Conservation (phyloP, 2,888 invertebrate species). For the Macrophya alboannulata region DNA sequence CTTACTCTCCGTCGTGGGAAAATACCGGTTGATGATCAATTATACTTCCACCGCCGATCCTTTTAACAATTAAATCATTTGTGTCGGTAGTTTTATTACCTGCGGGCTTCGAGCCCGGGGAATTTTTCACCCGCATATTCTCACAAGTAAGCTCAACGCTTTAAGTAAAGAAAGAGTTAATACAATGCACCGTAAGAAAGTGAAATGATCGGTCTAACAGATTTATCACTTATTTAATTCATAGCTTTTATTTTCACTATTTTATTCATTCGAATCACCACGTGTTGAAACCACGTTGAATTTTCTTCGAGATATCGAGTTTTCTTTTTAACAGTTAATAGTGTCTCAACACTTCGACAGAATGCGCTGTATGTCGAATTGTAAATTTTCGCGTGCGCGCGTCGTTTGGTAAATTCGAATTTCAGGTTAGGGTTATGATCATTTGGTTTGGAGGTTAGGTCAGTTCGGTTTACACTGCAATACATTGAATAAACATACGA, state of each 20-base stretch:
- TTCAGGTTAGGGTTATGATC: background rate
- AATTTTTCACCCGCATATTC: slow-evolving; percentile 31
- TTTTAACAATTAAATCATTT: slow-evolving; percentile 80
- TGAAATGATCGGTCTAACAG: background rate
- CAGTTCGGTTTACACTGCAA: background rate
- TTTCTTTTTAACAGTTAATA: background rate
- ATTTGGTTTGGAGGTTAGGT: too few species aligned
- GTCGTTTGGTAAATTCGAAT: background rate
- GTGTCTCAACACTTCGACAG: background rate
- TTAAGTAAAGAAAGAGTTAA: background rate
- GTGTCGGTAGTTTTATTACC: slow-evolving; percentile 4
- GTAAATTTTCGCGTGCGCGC: background rate
- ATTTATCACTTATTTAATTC: background rate
- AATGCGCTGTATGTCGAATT: background rate
- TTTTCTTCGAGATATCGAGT: background rate
- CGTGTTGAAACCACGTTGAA: slow-evolving; percentile 20
- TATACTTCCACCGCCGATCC: slow-evolving; percentile 85
- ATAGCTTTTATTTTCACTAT: background rate
- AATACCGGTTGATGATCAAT: slow-evolving; percentile 84
- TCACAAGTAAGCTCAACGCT: background rate
- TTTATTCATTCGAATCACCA: slow-evolving; percentile 2
- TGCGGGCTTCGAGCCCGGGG: background rate
- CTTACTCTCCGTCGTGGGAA: slow-evolving; percentile 85
- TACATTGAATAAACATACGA: background rate
- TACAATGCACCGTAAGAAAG: background rate